Evolutionary conservation across 2,797 vertebrate species (phyloP).

Genomic region (Takifugu ocellatus): DNA sequence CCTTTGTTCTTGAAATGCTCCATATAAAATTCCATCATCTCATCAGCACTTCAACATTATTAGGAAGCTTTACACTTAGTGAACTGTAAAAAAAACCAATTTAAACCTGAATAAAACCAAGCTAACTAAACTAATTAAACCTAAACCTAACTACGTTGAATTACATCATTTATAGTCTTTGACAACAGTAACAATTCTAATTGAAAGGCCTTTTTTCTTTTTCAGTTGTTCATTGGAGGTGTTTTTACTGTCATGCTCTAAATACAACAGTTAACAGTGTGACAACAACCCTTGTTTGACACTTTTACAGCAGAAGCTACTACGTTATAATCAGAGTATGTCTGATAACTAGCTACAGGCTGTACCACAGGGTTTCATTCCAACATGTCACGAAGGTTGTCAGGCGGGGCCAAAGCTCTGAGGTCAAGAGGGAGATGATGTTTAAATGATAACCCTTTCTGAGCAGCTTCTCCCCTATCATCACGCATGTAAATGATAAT

Average conservation of each 20-base stretch:
- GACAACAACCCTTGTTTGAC: background rate
- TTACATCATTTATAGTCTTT: no score
- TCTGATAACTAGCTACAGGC: conserved; percentile 21
- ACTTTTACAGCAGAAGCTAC: background rate
- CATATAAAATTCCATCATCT: no score
- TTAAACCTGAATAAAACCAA: no score
- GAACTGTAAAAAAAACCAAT: no score
- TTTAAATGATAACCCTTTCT: conserved; percentile 1
- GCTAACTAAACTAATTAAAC: no score
- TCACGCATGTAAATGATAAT: background rate
- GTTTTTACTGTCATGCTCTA: conserved; percentile 10
- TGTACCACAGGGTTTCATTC: conserved; percentile 24
- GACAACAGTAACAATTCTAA: no score
- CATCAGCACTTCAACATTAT: no score
- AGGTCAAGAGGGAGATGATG: conserved; percentile 4
- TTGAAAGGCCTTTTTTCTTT: no score
- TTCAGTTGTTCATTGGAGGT: no score
- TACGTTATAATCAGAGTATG: conserved; percentile 36
- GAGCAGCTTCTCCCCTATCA: background rate
- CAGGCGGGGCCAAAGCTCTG: conserved; percentile 8
- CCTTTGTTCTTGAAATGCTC: no score
- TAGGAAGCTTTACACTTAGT: no score
- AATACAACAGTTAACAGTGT: conserved; percentile 33
- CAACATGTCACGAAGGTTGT: conserved; percentile 5
- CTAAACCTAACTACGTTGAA: no score